Evolutionary conservation across 2,113 vertebrate genomes (phyloP).

Genomic region (Cryptomyrus ogoouensis): DNA sequence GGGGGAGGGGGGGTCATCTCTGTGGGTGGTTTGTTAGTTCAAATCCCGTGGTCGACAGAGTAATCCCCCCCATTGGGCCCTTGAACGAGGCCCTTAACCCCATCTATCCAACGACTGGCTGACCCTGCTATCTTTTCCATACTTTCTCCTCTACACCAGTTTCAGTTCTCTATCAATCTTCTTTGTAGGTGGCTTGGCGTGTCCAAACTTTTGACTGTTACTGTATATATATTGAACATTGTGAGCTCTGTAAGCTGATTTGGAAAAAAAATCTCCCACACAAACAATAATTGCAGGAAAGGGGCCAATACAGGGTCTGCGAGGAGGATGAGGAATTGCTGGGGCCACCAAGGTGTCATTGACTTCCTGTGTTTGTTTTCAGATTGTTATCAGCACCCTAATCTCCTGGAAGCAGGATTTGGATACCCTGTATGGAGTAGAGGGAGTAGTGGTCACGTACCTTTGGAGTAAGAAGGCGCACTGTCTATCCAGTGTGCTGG

Average conservation of each 20-base stretch:
- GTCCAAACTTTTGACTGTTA: background rate
- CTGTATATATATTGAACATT: background rate
- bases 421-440: conserved; percentile 55
- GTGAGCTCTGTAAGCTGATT: background rate
- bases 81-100: background rate
- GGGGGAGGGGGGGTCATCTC: background rate
- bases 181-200: background rate
- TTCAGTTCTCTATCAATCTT: background rate
- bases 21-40: background rate
- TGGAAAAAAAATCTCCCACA: background rate
- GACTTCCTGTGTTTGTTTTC: conserved; percentile 13
- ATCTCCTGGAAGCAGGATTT: conserved; percentile 71
- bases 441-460: conserved; percentile 71
- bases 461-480: conserved; percentile 70
- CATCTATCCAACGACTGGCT: background rate
- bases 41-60: background rate
- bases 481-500: background rate
- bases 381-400: conserved; percentile 77
- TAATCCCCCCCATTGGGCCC: background rate
- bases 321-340: background rate
- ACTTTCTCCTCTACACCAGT: background rate
- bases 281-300: background rate
- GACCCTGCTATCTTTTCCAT: background rate
- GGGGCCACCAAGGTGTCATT: background rate
- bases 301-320: background rate